Percentiles rank a stretch among this genome's conserved stretches.
Evolutionary conservation across 2,113 vertebrate species (phyloP).

Genomic region (Centrocercus urophasianus): DNA sequence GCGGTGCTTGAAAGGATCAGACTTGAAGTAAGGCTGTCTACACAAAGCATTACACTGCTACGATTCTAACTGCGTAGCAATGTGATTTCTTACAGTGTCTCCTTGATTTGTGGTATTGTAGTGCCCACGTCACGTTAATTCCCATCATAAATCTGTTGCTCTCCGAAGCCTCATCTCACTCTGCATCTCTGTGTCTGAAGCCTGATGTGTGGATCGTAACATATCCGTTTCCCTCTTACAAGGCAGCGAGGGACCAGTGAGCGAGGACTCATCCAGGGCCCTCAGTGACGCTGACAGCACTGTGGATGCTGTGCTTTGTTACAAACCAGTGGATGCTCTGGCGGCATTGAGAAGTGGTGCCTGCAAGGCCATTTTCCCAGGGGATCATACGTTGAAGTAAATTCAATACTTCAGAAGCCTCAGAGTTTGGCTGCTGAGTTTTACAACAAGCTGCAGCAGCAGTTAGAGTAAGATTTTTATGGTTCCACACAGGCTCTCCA

Average conservation of each 20-base stretch:
- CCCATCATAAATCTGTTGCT: background rate
- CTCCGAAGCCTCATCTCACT: accelerated
- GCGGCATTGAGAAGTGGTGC: background rate
- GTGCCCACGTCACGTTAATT: background rate
- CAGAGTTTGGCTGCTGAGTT: background rate
- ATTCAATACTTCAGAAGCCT: background rate
- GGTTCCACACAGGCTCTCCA: background rate
- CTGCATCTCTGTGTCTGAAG: background rate
- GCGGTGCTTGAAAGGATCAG: background rate
- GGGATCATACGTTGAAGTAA: background rate
- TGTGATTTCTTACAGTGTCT: background rate
- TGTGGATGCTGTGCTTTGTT: accelerated
- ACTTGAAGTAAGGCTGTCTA: background rate
- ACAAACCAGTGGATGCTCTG: background rate
- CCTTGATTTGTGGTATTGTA: background rate
- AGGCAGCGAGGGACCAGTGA: no score
- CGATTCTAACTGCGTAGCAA: background rate
- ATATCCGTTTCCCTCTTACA: background rate
- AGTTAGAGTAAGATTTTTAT: background rate
- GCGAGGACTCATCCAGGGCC: accelerated
- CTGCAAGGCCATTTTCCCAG: background rate
- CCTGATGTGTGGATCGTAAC: background rate
- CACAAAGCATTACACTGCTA: background rate
- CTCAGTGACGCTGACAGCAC: background rate
- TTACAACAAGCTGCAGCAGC: background rate